Conservation (phyloP, 1,140 invertebrate species). For the Tribolium castaneum region DNA sequence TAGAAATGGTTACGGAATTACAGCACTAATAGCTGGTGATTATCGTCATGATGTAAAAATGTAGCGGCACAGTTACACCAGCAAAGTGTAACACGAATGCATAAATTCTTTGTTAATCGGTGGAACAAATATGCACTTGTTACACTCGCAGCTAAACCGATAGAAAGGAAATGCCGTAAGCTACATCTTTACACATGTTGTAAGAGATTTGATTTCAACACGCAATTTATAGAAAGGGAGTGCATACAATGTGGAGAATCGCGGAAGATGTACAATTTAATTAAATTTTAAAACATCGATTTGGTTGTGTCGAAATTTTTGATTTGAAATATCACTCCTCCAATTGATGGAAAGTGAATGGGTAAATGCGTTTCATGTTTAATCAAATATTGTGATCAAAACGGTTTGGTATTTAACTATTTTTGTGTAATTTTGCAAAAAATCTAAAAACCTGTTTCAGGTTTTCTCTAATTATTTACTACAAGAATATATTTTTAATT, state of each 20-base stretch:
- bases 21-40: not conserved
- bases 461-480: too few relatives aligned
- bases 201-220: not conserved
- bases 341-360: not conserved
- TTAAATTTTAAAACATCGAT: not conserved
- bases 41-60: constrained; percentile 4
- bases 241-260: not conserved
- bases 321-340: not conserved
- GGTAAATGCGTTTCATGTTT: too few relatives aligned
- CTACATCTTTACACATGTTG: constrained; percentile 20
- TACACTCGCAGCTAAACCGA: not conserved
- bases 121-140: constrained; percentile 24
- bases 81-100: constrained; percentile 12
- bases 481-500: too few relatives aligned
- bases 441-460: too few relatives aligned
- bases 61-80: constrained; percentile 7
- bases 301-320: not conserved
- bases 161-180: constrained; percentile 29
- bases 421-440: too few relatives aligned
- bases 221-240: constrained; percentile 18
- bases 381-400: too few relatives aligned
- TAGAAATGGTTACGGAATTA: constrained; percentile 3
- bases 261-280: not conserved
- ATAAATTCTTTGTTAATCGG: constrained; percentile 8
- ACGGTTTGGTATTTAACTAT: too few relatives aligned